Percentiles rank a stretch among this genome's conserved stretches.
phyloP scores from a whole-genome alignment of 2,797 vertebrate genomes.

The Microctenopoma stevenorrisi region DNA sequence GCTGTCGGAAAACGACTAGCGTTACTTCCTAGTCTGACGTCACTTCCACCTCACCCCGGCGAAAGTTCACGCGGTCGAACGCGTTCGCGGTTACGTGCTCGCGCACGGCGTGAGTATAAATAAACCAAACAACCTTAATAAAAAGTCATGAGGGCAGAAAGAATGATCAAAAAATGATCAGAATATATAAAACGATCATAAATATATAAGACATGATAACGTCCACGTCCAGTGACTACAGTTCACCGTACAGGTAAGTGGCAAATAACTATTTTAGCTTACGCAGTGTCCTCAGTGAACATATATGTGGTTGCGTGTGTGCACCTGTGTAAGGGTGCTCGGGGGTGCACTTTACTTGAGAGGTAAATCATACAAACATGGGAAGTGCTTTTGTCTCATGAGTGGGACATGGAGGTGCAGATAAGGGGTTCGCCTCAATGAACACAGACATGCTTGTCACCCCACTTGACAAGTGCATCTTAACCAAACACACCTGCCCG shows the following conservation, averaged over 20 bases:
- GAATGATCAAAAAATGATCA: no score
- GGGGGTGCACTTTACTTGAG: constrained; percentile 65
- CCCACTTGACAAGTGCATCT: constrained; percentile 84
- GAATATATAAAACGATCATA: no score
- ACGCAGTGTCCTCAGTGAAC: constrained; percentile 1
- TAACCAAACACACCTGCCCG: constrained; percentile 86
- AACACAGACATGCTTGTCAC: constrained; percentile 82
- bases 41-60: constrained; percentile 58
- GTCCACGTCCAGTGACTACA: neutral
- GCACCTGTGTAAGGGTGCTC: neutral
- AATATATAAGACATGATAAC: neutral
- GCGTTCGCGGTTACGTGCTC: no score
- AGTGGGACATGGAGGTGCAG: constrained; percentile 79
- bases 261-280: constrained; percentile 22
- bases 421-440: constrained; percentile 86
- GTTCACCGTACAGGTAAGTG: constrained; percentile 6
- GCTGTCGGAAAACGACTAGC: constrained; percentile 31
- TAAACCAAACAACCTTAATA: no score
- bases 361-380: constrained; percentile 80
- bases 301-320: neutral
- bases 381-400: constrained; percentile 81
- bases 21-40: constrained; percentile 70
- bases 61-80: constrained; percentile 23
- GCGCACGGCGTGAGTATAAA: no score
- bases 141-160: no score